Evolutionary conservation across 2,113 vertebrate species (phyloP).

Genomic region (Phasianus colchicus): DNA sequence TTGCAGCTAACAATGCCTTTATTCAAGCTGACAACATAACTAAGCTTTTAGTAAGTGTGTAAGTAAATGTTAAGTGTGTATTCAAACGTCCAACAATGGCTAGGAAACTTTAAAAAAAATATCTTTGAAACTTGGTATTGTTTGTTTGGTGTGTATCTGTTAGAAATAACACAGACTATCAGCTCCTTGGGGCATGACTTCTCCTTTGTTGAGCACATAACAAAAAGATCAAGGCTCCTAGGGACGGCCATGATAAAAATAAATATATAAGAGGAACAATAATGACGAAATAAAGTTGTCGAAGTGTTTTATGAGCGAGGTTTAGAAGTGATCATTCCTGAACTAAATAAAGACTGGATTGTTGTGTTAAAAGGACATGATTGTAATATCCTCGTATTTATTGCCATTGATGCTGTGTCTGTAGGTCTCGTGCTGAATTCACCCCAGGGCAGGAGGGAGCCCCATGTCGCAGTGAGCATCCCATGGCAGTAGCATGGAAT

Average conservation of each 20-base stretch:
- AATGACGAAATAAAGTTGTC: constrained; percentile 38
- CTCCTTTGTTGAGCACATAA: constrained; percentile 19
- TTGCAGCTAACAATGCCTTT: constrained; percentile 53
- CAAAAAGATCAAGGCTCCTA: constrained; percentile 56
- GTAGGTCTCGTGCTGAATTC: not conserved
- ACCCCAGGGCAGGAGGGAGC: not conserved
- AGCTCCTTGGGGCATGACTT: constrained; percentile 50
- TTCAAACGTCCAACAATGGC: constrained; percentile 62
- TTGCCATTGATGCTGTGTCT: constrained; percentile 27
- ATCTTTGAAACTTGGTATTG: constrained; percentile 41
- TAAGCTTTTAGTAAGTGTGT: constrained; percentile 54
- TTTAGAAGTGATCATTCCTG: constrained; percentile 39
- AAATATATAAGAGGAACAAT: constrained; percentile 42
- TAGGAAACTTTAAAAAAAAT: constrained; percentile 46
- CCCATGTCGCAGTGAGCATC: not conserved
- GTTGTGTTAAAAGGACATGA: constrained; percentile 18
- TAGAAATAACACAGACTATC: constrained; percentile 58
- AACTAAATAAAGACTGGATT: constrained; percentile 31
- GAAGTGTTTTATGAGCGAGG: constrained; percentile 6
- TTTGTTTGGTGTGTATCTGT: constrained; percentile 64
- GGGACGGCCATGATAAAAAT: constrained; percentile 10
- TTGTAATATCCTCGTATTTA: constrained; percentile 17
- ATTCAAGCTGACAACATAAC: constrained; percentile 48
- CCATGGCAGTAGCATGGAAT: constrained; percentile 3
- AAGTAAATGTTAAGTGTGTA: constrained; percentile 58